These are phyloP conservation scores for Halocaridina rubra DNA, from an alignment of 2,888 invertebrate species.

Conservation along the genomic window DNA sequence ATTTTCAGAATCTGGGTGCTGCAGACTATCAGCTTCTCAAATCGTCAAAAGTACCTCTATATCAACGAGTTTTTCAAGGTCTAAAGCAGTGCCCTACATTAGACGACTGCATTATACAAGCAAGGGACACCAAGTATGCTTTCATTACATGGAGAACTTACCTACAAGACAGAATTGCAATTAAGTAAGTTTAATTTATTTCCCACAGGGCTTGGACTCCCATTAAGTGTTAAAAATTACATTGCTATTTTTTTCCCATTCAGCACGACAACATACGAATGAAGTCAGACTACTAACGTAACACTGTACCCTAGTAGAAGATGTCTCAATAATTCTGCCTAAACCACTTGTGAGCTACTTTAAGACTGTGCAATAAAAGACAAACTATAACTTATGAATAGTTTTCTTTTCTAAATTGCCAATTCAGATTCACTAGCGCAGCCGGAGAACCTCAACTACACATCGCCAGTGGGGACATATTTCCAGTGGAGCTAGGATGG, in stretches of 20 bases:
- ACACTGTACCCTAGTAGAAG: too few relatives aligned
- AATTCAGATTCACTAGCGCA: constrained; percentile 35
- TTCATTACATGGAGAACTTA: constrained; percentile 52
- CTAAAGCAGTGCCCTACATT: constrained; percentile 29
- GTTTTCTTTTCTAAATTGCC: too few relatives aligned
- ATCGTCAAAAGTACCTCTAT: constrained; percentile 27
- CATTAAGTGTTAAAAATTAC: too few relatives aligned
- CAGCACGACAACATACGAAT: too few relatives aligned
- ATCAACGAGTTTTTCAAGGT: constrained; percentile 23
- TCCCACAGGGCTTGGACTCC: too few relatives aligned
- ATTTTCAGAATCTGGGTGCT: constrained; percentile 35
- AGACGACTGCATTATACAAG: constrained; percentile 11
- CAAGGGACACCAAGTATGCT: constrained; percentile 41
- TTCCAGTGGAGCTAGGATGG: constrained; percentile 46
- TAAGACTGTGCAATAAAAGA: too few relatives aligned
- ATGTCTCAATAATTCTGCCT: too few relatives aligned
- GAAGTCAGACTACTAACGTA: too few relatives aligned
- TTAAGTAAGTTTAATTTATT: constrained; percentile 10
- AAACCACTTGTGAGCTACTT: too few relatives aligned
- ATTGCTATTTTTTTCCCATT: too few relatives aligned
- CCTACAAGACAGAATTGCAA: constrained; percentile 44
- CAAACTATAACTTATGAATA: too few relatives aligned
- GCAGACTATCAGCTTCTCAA: constrained; percentile 45
- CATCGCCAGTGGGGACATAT: constrained; percentile 41
- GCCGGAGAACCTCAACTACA: constrained; percentile 35